Evolutionary conservation across 2,888 invertebrate species (phyloP).

Genomic region (Drosophila algonquin): DNA sequence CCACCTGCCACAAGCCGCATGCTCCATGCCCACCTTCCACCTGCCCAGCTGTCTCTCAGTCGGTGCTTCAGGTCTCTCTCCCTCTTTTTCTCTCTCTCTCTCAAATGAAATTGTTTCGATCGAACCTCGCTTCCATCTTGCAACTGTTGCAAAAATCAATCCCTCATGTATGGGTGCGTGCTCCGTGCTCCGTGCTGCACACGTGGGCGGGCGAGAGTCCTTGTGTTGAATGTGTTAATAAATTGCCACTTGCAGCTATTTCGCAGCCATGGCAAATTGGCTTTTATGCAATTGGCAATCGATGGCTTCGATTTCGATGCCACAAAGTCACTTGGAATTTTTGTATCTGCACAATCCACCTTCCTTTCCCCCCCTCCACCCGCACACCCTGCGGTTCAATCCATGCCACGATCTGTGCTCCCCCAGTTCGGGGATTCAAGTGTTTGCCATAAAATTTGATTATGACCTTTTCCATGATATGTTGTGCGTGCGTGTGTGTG

Average conservation of each 20-base stretch:
- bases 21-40: not conserved
- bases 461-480: conserved; percentile 41
- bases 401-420: not conserved
- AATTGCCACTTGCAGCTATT: conserved; percentile 73
- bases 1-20: conserved; percentile 18
- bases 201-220: conserved; percentile 2
- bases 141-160: conserved; percentile 73
- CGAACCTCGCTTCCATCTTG: conserved; percentile 55
- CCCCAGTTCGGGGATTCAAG: conserved; percentile 30
- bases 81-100: conserved; percentile 8
- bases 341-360: conserved; percentile 14
- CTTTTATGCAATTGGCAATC: conserved; percentile 68
- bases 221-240: conserved; percentile 61
- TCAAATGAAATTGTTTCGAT: conserved; percentile 52
- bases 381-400: no score
- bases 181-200: conserved; percentile 23
- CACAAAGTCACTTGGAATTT: conserved; percentile 39
- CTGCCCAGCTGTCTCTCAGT: no score
- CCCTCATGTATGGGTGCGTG: conserved; percentile 24
- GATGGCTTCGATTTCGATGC: conserved; percentile 7
- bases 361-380: no score
- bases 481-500: conserved; percentile 2
- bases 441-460: conserved; percentile 70
- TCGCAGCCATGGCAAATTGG: conserved; percentile 67
- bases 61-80: conserved; percentile 6